Percentiles rank a stretch among this genome's conserved stretches.
These are phyloP conservation scores for Erynnis tages DNA, from an alignment of 2,888 invertebrate genomes.

Conservation along the genomic window DNA sequence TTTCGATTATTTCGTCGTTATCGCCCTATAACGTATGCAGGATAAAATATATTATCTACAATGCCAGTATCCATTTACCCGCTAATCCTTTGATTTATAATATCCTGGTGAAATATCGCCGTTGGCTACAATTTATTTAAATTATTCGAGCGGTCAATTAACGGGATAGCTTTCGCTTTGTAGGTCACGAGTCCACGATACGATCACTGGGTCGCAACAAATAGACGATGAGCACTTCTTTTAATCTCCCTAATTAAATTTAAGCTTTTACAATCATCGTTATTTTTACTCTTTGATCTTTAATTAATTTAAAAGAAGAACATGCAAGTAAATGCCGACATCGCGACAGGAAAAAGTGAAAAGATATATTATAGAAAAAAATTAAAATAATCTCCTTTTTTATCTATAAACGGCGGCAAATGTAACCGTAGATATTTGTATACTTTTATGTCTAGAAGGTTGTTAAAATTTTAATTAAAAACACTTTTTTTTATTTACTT, in stretches of 20 bases:
- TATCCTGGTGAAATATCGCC: slow-evolving; percentile 70
- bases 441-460: too few species aligned
- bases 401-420: too few species aligned
- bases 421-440: too few species aligned
- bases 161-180: slow-evolving; percentile 69
- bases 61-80: slow-evolving; percentile 74
- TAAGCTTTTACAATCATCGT: background rate
- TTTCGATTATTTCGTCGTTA: slow-evolving; percentile 75
- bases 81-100: slow-evolving; percentile 81
- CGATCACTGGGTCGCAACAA: slow-evolving; percentile 30
- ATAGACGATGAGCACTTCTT: slow-evolving; percentile 49
- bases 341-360: too few species aligned
- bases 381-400: too few species aligned
- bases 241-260: slow-evolving; percentile 37
- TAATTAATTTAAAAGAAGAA: too few species aligned
- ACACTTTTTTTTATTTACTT: too few species aligned
- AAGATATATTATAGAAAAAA: too few species aligned
- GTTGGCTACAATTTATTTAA: slow-evolving; percentile 74
- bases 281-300: slow-evolving; percentile 10
- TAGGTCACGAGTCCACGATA: slow-evolving; percentile 35
- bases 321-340: too few species aligned
- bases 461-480: too few species aligned
- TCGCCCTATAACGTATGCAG: slow-evolving; percentile 77
- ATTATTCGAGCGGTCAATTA: slow-evolving; percentile 79
- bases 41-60: slow-evolving; percentile 71